Evolutionary conservation across 1,140 invertebrate species (phyloP), one percentile per base, ranked within the genome.

Genomic region (Drosophila subobscura): DNA sequence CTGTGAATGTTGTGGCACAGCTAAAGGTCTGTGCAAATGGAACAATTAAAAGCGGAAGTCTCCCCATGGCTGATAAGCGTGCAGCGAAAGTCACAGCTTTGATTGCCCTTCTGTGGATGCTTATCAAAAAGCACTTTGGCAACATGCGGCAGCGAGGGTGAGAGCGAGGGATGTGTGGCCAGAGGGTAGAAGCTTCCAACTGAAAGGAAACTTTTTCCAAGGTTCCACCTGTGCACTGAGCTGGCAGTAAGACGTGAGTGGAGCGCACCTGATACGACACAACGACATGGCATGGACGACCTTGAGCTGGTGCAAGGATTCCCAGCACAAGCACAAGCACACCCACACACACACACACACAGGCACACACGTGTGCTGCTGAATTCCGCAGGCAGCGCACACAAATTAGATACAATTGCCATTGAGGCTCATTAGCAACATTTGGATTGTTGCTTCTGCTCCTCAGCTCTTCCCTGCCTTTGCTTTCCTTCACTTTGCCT

Each of bases 41-140:
- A 59, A 72, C 81, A 77, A 83, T 86, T 86, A 75, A 61, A 88
- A 77, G 33, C 54, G 68, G 63, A 72, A 78, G 61, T 56, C 41
- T 46, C 27, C 41, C 29, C 64, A 55, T 75, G 60, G 37, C 53
- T 46, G 54, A 70, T 50, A 37, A 74, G 50, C 46, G 57, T 52
- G 59, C 56, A 63, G 40, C 14, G 50, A 50, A 47, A 74, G 63
- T 68, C 58, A 47, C 55, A 51, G 20, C 53, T 59, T 58, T 72
- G 56, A 72, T 66, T 59, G 56, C 42, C 29, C 74, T 53, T 66
- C 27, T 27, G 59, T 55, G 59, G 46, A 33, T 23, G 52, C 65
- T 71, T 75, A 75, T 74, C 64, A 52, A 50, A 40, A 58, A 42
- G 44, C 42, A 50, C 25, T 63, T 58, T 40, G 25, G 8, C 14